These are phyloP conservation scores for Protobothrops mucrosquamatus DNA, from an alignment of 2,113 vertebrate genomes.

Conservation along the genomic window DNA sequence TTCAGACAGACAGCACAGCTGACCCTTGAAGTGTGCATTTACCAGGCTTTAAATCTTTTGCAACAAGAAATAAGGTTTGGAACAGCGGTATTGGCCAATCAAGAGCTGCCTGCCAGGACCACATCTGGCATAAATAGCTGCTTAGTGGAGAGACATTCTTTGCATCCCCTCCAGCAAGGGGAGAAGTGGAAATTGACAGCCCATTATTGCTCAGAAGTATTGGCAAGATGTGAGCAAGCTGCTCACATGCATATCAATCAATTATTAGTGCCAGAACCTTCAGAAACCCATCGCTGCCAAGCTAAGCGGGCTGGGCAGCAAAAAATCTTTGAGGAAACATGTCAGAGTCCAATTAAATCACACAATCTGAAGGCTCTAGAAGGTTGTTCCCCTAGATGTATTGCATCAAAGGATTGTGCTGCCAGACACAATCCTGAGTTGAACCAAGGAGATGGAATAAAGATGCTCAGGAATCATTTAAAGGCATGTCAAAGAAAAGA, in stretches of 20 bases:
- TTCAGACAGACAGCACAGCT: neutral
- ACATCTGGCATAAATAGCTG: conserved; percentile 64
- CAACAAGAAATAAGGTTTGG: conserved; percentile 8
- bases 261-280: conserved; percentile 1
- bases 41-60: neutral
- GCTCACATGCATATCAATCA: conserved; percentile 37
- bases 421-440: neutral
- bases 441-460: neutral
- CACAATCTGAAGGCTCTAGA: neutral
- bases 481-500: neutral
- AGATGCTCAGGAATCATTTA: neutral
- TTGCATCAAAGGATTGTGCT: neutral
- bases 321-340: neutral
- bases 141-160: conserved; percentile 25
- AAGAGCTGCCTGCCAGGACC: conserved; percentile 25
- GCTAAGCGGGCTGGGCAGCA: neutral
- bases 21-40: neutral
- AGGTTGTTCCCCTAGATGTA: neutral
- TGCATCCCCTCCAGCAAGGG: conserved; percentile 42
- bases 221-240: conserved; percentile 6
- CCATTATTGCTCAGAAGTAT: conserved; percentile 31
- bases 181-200: conserved; percentile 32
- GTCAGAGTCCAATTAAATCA: conserved; percentile 2
- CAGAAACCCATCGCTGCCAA: neutral
- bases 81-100: conserved; percentile 36